Evolutionary conservation across 2,797 vertebrate genomes (phyloP).

Genomic region (Pseudomugil tenellus): DNA sequence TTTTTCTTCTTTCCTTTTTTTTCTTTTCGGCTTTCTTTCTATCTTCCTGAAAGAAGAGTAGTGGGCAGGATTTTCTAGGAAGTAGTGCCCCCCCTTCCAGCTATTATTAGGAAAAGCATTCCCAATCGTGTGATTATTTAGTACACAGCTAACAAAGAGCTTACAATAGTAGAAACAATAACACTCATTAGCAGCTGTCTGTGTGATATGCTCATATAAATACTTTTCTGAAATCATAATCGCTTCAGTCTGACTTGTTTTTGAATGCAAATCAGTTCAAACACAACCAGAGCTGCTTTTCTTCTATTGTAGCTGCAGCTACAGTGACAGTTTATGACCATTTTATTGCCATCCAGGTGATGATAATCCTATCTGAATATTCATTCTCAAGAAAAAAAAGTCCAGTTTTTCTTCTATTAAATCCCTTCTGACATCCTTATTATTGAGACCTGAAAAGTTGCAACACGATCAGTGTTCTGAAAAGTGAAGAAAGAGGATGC

Average conservation of each 20-base stretch:
- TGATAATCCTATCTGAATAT: background rate
- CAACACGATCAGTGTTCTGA: background rate
- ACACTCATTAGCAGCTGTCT: background rate
- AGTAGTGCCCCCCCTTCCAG: background rate
- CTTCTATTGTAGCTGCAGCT: background rate
- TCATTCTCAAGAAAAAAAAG: background rate
- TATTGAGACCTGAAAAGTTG: background rate
- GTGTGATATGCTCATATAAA: background rate
- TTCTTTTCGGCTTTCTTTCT: too few species aligned
- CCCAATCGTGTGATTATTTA: background rate
- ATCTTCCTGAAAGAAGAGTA: background rate
- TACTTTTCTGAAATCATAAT: background rate
- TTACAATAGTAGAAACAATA: background rate
- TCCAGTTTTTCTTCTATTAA: background rate
- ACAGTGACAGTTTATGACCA: background rate
- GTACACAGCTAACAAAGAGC: background rate
- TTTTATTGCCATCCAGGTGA: background rate
- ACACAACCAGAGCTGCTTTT: background rate
- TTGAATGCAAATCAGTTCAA: background rate
- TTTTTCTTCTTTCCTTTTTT: too few species aligned
- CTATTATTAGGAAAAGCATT: background rate
- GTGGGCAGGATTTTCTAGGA: background rate
- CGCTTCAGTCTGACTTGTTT: background rate
- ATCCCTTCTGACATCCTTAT: background rate
- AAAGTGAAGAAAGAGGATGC: background rate